phyloP scores from a whole-genome alignment of 1,140 invertebrate species.

The Leptopilina clavipes region DNA sequence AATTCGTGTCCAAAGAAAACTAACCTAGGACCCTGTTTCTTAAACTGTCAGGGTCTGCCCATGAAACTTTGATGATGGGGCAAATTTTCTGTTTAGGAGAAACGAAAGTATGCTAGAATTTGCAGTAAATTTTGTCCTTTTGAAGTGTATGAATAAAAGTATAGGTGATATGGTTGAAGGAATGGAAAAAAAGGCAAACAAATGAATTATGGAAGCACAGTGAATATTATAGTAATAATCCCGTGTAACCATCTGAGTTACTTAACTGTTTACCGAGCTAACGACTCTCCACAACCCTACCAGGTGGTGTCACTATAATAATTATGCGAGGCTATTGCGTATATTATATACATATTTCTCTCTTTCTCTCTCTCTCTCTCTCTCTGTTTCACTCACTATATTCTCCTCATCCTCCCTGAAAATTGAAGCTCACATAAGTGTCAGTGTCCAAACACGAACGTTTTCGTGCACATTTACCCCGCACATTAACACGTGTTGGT shows the following conservation, averaged over 20 bases:
- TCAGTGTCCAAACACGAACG: constrained; percentile 37
- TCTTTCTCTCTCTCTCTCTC: constrained; percentile 44
- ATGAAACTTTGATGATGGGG: too few relatives aligned
- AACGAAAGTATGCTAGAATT: too few relatives aligned
- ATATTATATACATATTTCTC: constrained; percentile 40
- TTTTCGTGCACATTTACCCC: constrained; percentile 48
- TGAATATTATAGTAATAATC: constrained; percentile 62
- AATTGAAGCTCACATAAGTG: constrained; percentile 43
- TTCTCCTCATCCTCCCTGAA: constrained; percentile 12
- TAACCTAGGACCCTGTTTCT: too few relatives aligned
- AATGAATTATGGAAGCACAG: constrained; percentile 63
- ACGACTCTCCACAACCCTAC: constrained; percentile 64
- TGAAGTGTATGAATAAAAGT: not conserved
- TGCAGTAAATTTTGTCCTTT: too few relatives aligned
- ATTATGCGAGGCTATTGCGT: constrained; percentile 61
- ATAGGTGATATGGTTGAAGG: not conserved
- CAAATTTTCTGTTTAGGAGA: too few relatives aligned
- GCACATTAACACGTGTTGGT: constrained; percentile 64
- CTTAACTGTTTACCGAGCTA: constrained; percentile 64
- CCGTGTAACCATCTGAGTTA: constrained; percentile 58
- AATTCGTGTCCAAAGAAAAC: too few relatives aligned
- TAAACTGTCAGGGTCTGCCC: too few relatives aligned
- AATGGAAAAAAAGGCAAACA: constrained; percentile 45
- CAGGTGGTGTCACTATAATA: constrained; percentile 66
- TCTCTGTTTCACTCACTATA: constrained; percentile 13